phyloP scores from a whole-genome alignment of 2,797 vertebrate genomes.

The Cephalopachus bancanus region DNA sequence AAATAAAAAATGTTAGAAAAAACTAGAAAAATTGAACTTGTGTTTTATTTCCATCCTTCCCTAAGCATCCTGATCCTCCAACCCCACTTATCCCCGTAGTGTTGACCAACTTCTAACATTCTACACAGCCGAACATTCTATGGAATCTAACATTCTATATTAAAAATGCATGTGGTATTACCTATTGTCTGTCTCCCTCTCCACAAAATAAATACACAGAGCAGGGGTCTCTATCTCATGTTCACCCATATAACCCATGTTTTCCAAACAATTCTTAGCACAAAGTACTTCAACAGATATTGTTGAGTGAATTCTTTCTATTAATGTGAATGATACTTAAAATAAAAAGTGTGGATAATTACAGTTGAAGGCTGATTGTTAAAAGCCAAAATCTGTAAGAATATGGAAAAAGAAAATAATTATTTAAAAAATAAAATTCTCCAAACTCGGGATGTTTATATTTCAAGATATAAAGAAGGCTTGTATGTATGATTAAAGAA shows the following conservation, averaged over 20 bases:
- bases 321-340: constrained; percentile 46
- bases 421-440: not conserved
- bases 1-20: not conserved
- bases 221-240: not conserved
- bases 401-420: not conserved
- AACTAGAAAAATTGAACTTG: not conserved
- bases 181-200: not conserved
- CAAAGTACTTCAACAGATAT: not conserved
- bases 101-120: not conserved
- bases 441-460: not conserved
- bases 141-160: not conserved
- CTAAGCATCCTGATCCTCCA: not conserved
- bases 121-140: not conserved
- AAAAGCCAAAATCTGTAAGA: not conserved
- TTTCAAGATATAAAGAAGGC: not conserved
- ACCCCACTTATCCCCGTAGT: fast-evolving
- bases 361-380: not conserved
- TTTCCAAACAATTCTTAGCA: not conserved
- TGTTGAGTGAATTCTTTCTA: not conserved
- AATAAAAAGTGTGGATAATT: constrained; percentile 29
- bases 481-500: not conserved
- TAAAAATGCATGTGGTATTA: not conserved
- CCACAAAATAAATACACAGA: not conserved
- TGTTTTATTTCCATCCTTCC: not conserved
- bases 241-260: not conserved